These are phyloP conservation scores for Patiria miniata DNA, from an alignment of 35 echinoderm and acorn worm species.

Conservation along the genomic window DNA sequence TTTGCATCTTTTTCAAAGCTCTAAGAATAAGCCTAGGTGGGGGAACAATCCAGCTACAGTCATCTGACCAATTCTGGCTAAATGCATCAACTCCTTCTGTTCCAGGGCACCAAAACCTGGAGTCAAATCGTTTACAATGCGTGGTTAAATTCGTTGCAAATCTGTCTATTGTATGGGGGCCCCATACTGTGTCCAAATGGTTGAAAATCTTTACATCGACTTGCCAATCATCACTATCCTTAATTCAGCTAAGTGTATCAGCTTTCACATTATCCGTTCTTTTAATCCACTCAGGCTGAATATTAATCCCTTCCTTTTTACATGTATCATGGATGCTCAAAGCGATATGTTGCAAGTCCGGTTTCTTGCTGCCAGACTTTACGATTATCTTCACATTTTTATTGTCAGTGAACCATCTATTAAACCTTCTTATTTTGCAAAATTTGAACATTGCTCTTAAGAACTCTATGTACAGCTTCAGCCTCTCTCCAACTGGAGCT, in stretches of 20 bases:
- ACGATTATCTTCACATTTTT: no score
- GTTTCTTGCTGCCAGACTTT: no score
- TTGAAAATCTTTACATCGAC: neutral
- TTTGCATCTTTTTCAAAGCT: conserved; percentile 4
- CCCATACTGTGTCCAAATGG: no score
- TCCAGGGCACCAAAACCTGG: conserved; percentile 21
- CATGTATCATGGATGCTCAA: no score
- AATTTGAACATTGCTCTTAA: no score
- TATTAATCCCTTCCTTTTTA: no score
- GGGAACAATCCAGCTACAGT: conserved; percentile 26
- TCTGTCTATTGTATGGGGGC: conserved; percentile 5
- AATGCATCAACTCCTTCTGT: conserved; percentile 33
- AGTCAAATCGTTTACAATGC: conserved; percentile 31
- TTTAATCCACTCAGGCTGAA: no score
- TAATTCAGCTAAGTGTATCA: neutral
- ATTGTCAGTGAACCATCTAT: neutral
- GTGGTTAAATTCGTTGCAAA: neutral
- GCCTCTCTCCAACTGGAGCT: no score
- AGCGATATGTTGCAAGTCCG: no score
- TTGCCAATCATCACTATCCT: neutral
- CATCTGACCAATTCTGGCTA: neutral
- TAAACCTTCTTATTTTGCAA: neutral
- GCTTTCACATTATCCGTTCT: no score
- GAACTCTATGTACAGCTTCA: no score
- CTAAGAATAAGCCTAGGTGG: neutral